Percentiles rank a stretch among this genome's conserved stretches.
Conservation (phyloP, 2,113 vertebrate genomes). For the Dryoscopus gambensis region DNA sequence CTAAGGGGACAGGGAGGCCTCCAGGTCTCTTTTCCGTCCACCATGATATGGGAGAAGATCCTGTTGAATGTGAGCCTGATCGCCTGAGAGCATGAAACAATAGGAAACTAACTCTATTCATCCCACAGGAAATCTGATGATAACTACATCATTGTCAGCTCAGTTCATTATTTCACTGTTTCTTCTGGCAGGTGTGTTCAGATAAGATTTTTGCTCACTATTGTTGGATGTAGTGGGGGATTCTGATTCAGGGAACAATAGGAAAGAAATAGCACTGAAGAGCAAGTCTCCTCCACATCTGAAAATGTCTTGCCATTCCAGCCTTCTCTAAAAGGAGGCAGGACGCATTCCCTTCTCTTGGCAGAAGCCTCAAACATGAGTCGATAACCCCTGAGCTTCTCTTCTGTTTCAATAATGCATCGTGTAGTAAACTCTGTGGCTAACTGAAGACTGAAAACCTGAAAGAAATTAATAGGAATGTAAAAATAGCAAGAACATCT, state of each 20-base stretch:
- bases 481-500: not conserved
- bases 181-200: constrained; percentile 10
- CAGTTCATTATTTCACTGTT: constrained; percentile 14
- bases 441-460: not conserved
- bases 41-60: not conserved
- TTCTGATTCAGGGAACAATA: constrained; percentile 28
- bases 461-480: constrained; percentile 31
- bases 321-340: not conserved
- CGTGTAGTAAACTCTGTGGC: not conserved
- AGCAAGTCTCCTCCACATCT: not conserved
- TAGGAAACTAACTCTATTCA: not conserved
- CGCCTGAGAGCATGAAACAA: constrained; percentile 1
- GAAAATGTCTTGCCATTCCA: not conserved
- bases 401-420: not conserved
- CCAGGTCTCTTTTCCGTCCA: not conserved
- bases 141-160: constrained; percentile 30
- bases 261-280: not conserved
- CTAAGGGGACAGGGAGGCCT: not conserved
- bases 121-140: constrained; percentile 36
- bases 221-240: constrained; percentile 1
- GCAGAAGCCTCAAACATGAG: not conserved
- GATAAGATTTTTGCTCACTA: not conserved
- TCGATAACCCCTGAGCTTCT: not conserved
- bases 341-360: not conserved
- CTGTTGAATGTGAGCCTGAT: not conserved